Percentiles rank a stretch among this genome's conserved stretches.
These are phyloP conservation scores for Heterochromis multidens DNA, from an alignment of 2,113 vertebrate species.

Conservation along the genomic window DNA sequence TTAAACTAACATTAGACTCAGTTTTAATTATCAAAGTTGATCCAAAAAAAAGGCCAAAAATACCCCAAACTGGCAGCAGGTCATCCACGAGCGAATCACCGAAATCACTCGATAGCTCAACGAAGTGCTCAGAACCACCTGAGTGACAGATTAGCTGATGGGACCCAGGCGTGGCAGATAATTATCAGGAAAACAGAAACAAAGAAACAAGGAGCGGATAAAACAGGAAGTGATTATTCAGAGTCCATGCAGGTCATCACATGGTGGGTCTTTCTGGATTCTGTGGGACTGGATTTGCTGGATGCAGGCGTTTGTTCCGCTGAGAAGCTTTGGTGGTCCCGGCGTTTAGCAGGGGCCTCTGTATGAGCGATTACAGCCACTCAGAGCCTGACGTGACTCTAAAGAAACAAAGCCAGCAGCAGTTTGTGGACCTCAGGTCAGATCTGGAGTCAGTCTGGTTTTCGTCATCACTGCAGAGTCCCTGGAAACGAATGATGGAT, in stretches of 20 bases:
- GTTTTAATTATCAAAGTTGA: neutral
- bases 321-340: neutral
- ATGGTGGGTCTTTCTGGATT: neutral
- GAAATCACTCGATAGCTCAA: too few relatives aligned
- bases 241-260: neutral
- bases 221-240: neutral
- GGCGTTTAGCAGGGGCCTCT: accelerated
- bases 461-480: accelerated
- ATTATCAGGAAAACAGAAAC: neutral
- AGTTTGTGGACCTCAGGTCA: neutral
- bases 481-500: neutral
- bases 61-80: neutral
- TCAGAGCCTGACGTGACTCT: neutral
- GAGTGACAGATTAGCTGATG: too few relatives aligned
- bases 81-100: neutral
- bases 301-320: neutral
- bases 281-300: neutral
- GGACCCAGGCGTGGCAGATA: neutral
- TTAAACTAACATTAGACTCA: accelerated
- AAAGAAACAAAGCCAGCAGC: neutral
- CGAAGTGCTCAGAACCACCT: too few relatives aligned
- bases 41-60: neutral
- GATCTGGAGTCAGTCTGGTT: neutral
- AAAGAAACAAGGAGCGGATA: neutral
- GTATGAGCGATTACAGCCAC: neutral